phyloP scores from a whole-genome alignment of 2,113 vertebrate species.

The Thryonomys swinderianus region DNA sequence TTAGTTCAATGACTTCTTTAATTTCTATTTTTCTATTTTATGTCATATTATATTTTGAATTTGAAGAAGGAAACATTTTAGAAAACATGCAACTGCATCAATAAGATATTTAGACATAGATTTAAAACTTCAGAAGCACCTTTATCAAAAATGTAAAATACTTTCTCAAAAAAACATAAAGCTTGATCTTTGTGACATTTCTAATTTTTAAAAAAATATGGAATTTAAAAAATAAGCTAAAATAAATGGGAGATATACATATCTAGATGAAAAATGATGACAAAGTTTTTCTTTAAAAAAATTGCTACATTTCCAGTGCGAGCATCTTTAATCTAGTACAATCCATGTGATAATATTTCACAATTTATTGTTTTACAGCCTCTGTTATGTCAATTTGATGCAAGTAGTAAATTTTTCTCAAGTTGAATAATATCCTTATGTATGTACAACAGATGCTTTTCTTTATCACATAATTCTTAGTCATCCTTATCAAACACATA shows the following conservation, averaged over 20 bases:
- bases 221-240: neutral
- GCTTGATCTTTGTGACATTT: neutral
- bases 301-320: constrained; percentile 5
- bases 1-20: neutral
- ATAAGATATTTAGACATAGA: neutral
- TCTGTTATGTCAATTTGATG: constrained; percentile 62
- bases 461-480: constrained; percentile 55
- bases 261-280: constrained; percentile 47
- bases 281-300: neutral
- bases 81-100: neutral
- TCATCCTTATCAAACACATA: constrained; percentile 54
- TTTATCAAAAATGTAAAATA: neutral
- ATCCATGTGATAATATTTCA: constrained; percentile 34
- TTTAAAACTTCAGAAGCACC: neutral
- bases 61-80: neutral
- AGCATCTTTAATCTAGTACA: constrained; percentile 34
- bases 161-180: neutral
- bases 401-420: constrained; percentile 65
- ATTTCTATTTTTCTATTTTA: neutral
- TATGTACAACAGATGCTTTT: constrained; percentile 69
- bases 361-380: constrained; percentile 63
- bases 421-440: constrained; percentile 66
- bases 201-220: neutral
- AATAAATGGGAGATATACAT: constrained; percentile 6
- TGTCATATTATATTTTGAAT: neutral